Conservation (phyloP, 1,140 invertebrate species). For the Bombyx mori region ASM3026992v2 NC_085121.1:13842501-13843000, state of each 20-base stretch:
- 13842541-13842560: too few relatives aligned
- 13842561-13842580: too few relatives aligned
- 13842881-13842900: too few relatives aligned
- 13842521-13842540: too few relatives aligned
- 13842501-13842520: too few relatives aligned
- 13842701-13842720: conserved; percentile 34
- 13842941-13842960: too few relatives aligned
- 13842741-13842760: conserved; percentile 29
- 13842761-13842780: neutral
- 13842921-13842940: too few relatives aligned
- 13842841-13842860: neutral
- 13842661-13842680: conserved; percentile 64
- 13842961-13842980: neutral
- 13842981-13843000: neutral
- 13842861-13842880: neutral
- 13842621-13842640: conserved; percentile 4
- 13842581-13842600: too few relatives aligned
- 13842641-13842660: conserved; percentile 53
- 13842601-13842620: neutral
- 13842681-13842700: conserved; percentile 50
- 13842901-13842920: neutral
- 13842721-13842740: conserved; percentile 24
- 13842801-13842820: too few relatives aligned
- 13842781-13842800: too few relatives aligned
- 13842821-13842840: too few relatives aligned